Percentiles rank a stretch among this genome's conserved stretches.
Evolutionary conservation across 2,888 invertebrate species (phyloP).

Genomic region (Pseudococcus jackbeardsleyi): DNA sequence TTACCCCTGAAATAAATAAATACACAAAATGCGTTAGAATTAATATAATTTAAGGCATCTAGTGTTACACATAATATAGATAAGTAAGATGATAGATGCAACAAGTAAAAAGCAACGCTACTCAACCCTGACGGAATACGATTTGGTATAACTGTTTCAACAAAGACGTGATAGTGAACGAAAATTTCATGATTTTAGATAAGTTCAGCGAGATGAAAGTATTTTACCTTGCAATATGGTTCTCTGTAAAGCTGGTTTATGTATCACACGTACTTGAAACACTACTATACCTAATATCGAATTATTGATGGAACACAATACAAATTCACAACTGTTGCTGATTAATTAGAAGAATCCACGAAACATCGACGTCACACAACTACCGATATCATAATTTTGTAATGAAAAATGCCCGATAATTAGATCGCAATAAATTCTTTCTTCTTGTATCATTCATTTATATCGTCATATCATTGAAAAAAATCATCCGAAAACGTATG

Average conservation of each 20-base stretch:
- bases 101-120: slow-evolving; percentile 16
- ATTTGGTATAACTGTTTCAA: not conserved
- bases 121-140: not conserved
- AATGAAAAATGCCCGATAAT: not conserved
- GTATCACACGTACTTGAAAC: slow-evolving; percentile 45
- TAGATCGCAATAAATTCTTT: not conserved
- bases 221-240: slow-evolving; percentile 56
- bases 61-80: not conserved
- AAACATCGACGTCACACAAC: slow-evolving; percentile 56
- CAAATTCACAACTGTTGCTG: slow-evolving; percentile 19
- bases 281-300: slow-evolving; percentile 28
- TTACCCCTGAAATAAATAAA: slow-evolving; percentile 21
- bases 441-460: not conserved
- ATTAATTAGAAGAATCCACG: slow-evolving; percentile 49
- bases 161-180: not conserved
- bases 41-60: not conserved
- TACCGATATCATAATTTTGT: slow-evolving; percentile 19
- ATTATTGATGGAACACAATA: slow-evolving; percentile 30
- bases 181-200: not conserved
- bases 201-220: not conserved
- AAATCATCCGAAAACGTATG: slow-evolving; percentile 17
- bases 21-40: not conserved
- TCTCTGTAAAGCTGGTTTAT: not conserved
- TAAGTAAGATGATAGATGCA: not conserved
- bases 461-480: not conserved